A percentile compares a stretch with the other conserved stretches of the same genome.
Conservation (phyloP, 2,113 vertebrate species). For the Neodontobutis hainanensis region DNA sequence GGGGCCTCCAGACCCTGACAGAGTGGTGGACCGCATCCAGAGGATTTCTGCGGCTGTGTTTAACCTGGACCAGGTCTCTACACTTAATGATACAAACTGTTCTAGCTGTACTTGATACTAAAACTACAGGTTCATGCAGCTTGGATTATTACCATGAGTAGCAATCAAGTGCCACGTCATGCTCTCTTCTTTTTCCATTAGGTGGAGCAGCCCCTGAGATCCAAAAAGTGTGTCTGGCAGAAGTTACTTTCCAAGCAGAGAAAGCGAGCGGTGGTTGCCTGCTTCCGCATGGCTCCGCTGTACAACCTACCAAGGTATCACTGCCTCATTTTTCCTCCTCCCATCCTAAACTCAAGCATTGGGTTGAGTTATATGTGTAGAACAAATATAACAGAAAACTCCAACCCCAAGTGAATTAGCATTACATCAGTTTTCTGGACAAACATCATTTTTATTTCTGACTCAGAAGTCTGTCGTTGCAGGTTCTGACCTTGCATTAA, state of each 20-base stretch:
- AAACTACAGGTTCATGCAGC: too few relatives aligned
- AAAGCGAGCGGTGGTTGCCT: slow-evolving; percentile 96
- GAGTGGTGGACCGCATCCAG: slow-evolving; percentile 91
- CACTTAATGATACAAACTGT: neutral
- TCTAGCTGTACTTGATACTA: too few relatives aligned
- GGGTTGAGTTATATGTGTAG: neutral
- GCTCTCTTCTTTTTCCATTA: slow-evolving; percentile 45
- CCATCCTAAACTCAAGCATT: too few relatives aligned
- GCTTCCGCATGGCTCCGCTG: slow-evolving; percentile 97
- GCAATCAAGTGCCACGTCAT: too few relatives aligned
- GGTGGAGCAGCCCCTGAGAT: slow-evolving; percentile 97
- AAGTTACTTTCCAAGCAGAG: slow-evolving; percentile 97
- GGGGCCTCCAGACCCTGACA: slow-evolving; percentile 86
- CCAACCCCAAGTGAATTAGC: slow-evolving; percentile 1
- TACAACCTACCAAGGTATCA: slow-evolving; percentile 95
- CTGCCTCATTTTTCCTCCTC: neutral
- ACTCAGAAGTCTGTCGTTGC: slow-evolving; percentile 20
- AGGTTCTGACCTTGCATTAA: slow-evolving; percentile 63
- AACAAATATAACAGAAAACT: neutral
- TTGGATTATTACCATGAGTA: neutral
- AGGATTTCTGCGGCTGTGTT: slow-evolving; percentile 96
- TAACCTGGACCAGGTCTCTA: slow-evolving; percentile 87
- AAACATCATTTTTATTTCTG: slow-evolving; percentile 7
- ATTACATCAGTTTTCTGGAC: slow-evolving; percentile 12
- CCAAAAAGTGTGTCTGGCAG: slow-evolving; percentile 98